phyloP scores from a whole-genome alignment of 2,113 vertebrate species.

The Carassius carassius region DNA sequence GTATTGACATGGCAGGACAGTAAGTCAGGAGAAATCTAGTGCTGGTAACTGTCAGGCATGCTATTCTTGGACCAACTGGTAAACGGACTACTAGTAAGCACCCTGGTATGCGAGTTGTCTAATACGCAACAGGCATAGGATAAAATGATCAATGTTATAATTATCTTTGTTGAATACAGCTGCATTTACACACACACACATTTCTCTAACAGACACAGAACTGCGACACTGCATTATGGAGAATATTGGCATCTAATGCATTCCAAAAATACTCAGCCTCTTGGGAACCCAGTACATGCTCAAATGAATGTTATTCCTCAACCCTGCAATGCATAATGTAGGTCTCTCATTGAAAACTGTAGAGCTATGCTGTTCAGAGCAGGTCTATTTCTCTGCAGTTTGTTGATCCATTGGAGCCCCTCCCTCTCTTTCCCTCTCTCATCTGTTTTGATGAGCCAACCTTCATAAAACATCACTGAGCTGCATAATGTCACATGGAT shows the following conservation, averaged over 20 bases:
- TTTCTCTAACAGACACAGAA: too few species aligned
- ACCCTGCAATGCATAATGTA: constrained; percentile 5
- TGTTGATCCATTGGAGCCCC: constrained; percentile 17
- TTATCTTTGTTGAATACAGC: too few species aligned
- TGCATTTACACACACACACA: too few species aligned
- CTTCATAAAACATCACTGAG: constrained; percentile 36
- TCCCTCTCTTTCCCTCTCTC: constrained; percentile 21
- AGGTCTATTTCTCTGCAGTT: constrained; percentile 19
- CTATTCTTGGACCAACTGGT: constrained; percentile 59
- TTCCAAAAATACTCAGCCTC: not conserved
- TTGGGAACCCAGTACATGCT: constrained; percentile 9
- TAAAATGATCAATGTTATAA: too few species aligned
- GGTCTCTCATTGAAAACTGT: constrained; percentile 12
- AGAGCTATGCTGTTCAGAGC: constrained; percentile 6
- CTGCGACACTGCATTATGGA: not conserved
- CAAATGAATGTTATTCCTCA: constrained; percentile 48
- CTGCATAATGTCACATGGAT: constrained; percentile 60
- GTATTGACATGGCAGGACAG: not conserved
- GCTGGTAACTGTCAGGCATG: not conserved
- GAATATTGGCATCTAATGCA: not conserved
- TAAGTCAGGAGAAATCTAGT: not conserved
- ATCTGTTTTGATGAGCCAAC: constrained; percentile 54
- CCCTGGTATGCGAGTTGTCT: constrained; percentile 44
- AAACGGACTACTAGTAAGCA: constrained; percentile 53
- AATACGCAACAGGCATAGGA: not conserved